phyloP scores from a whole-genome alignment of 2,888 invertebrate species.

The Leucoptera coffeella region DNA sequence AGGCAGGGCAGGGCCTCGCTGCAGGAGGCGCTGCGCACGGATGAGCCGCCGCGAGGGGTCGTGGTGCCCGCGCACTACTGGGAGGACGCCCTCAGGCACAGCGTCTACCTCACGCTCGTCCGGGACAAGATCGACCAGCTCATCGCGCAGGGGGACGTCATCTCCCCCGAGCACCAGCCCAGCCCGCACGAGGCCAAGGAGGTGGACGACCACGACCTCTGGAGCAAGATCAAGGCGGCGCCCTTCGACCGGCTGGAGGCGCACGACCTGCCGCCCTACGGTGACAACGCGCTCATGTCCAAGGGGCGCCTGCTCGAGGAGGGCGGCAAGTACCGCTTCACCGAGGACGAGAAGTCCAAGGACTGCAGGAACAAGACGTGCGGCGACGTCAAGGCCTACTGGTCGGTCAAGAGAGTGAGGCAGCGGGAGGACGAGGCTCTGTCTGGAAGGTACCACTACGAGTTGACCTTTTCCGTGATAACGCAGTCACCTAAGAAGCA shows the following conservation, averaged over 20 bases:
- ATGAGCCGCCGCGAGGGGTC: constrained; percentile 15
- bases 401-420: constrained; percentile 64
- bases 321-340: constrained; percentile 46
- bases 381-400: constrained; percentile 54
- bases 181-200: constrained; percentile 18
- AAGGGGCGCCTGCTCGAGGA: constrained; percentile 56
- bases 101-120: constrained; percentile 58
- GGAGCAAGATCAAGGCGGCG: constrained; percentile 41
- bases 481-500: constrained; percentile 43
- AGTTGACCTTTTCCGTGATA: constrained; percentile 60
- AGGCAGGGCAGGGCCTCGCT: constrained; percentile 17
- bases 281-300: constrained; percentile 60
- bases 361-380: constrained; percentile 36
- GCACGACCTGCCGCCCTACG: constrained; percentile 43
- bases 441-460: constrained; percentile 49
- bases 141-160: constrained; percentile 24
- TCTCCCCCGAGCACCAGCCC: constrained; percentile 16
- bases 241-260: constrained; percentile 27
- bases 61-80: constrained; percentile 47
- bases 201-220: constrained; percentile 35
- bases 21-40: constrained; percentile 13
- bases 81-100: constrained; percentile 64
- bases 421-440: constrained; percentile 50
- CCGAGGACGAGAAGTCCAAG: constrained; percentile 32
- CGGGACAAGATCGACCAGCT: constrained; percentile 49